Conservation (phyloP, 1,140 invertebrate genomes). For the Drosophila murphyi region DNA sequence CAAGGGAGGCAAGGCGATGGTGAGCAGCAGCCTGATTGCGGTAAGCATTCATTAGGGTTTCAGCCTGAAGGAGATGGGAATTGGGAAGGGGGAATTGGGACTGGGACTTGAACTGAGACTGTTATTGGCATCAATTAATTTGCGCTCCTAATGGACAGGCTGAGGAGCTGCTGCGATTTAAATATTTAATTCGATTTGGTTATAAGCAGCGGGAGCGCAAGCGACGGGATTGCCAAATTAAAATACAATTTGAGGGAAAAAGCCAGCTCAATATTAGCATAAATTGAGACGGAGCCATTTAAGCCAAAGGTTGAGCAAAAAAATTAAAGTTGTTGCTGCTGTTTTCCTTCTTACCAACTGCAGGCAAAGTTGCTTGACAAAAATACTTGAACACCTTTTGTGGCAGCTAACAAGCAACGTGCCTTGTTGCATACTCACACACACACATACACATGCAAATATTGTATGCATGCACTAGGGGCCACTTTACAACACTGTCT, state of each 20-base stretch:
- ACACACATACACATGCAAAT: constrained; percentile 17
- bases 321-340: not conserved
- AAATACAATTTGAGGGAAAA: constrained; percentile 60
- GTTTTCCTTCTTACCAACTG: constrained; percentile 6
- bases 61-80: not conserved
- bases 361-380: constrained; percentile 39
- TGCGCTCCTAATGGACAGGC: constrained; percentile 66
- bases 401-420: constrained; percentile 59
- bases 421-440: constrained; percentile 39
- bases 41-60: constrained; percentile 81
- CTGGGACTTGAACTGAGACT: not conserved
- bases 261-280: too few relatives aligned
- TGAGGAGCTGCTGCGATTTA: constrained; percentile 46
- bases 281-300: constrained; percentile 9
- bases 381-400: constrained; percentile 57
- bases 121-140: constrained; percentile 74
- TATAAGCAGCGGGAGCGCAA: constrained; percentile 38
- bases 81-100: not conserved
- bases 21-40: constrained; percentile 86
- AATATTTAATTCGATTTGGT: constrained; percentile 80
- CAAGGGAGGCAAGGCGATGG: constrained; percentile 85
- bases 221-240: constrained; percentile 46
- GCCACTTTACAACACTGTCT: constrained; percentile 54
- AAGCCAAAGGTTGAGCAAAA: constrained; percentile 25
- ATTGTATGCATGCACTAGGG: constrained; percentile 59